Evolutionary conservation across 2,888 invertebrate species (phyloP).

Genomic region (Seira ritae): DNA sequence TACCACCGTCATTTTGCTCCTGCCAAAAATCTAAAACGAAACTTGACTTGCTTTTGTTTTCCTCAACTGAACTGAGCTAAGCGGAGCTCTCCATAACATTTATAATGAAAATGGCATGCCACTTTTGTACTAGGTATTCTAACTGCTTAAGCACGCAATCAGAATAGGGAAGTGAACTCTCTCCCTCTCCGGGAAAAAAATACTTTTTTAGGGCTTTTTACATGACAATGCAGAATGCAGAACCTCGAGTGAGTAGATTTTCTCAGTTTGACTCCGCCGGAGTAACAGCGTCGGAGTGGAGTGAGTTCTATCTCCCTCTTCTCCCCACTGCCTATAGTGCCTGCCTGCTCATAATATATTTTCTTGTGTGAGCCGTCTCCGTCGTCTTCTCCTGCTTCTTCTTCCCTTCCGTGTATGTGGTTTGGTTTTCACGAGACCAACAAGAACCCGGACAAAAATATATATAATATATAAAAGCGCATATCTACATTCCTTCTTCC

Average conservation of each 20-base stretch:
- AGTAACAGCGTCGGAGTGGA: no score
- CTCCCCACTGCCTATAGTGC: no score
- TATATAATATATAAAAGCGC: not conserved
- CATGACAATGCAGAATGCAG: not conserved
- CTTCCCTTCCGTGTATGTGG: constrained; percentile 43
- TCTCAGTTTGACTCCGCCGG: not conserved
- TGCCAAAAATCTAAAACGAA: constrained; percentile 1
- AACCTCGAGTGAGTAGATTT: not conserved
- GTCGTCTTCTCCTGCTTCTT: constrained; percentile 15
- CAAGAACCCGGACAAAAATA: constrained; percentile 37
- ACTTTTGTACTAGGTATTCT: not conserved
- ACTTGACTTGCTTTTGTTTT: constrained; percentile 7
- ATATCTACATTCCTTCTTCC: not conserved
- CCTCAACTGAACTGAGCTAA: no score
- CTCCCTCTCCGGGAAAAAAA: constrained; percentile 4
- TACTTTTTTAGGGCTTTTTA: not conserved
- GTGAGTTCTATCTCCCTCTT: no score
- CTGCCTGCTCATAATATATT: not conserved
- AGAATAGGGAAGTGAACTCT: constrained; percentile 52
- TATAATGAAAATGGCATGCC: constrained; percentile 4
- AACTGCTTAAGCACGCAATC: constrained; percentile 1
- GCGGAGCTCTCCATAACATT: not conserved
- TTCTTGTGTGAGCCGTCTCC: not conserved
- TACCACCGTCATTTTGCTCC: not conserved
- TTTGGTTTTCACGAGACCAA: not conserved